Evolutionary conservation across 2,888 invertebrate species (phyloP).

Genomic region (Smittia sp.): DNA sequence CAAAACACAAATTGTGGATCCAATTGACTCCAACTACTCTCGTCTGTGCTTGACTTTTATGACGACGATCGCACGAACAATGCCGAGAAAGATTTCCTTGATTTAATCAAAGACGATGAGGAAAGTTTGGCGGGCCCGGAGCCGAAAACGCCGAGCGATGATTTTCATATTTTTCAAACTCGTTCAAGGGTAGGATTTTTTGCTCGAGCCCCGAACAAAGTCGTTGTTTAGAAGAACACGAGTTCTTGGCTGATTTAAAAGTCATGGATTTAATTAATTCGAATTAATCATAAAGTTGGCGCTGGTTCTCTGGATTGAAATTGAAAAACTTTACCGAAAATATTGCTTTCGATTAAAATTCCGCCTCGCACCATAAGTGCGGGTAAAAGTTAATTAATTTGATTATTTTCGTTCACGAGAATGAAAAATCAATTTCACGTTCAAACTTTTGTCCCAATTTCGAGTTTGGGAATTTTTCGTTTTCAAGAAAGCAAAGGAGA

Average conservation of each 20-base stretch:
- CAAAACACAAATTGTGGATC: slow-evolving; percentile 10
- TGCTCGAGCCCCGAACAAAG: background rate
- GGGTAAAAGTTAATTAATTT: slow-evolving; percentile 25
- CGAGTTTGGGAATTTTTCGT: background rate
- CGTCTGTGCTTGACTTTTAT: slow-evolving; percentile 34
- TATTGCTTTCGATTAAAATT: slow-evolving; percentile 8
- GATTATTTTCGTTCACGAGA: background rate
- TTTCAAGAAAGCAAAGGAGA: background rate
- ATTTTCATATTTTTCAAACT: background rate
- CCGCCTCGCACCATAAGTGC: background rate
- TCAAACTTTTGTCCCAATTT: background rate
- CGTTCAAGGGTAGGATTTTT: background rate
- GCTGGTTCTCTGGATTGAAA: slow-evolving; percentile 14
- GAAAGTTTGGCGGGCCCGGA: background rate
- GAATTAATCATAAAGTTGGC: slow-evolving; percentile 38
- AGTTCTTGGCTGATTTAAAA: slow-evolving; percentile 32
- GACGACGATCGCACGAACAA: slow-evolving; percentile 12
- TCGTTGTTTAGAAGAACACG: background rate
- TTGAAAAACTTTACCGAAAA: slow-evolving; percentile 33
- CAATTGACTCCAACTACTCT: slow-evolving; percentile 16
- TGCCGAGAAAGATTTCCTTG: background rate
- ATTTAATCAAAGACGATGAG: slow-evolving; percentile 11
- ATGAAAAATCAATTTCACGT: background rate
- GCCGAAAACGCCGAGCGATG: background rate
- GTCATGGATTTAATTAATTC: slow-evolving; percentile 41